Conservation (phyloP, 64 coral and sea anemone species). For the Trachythela sp. region DNA sequence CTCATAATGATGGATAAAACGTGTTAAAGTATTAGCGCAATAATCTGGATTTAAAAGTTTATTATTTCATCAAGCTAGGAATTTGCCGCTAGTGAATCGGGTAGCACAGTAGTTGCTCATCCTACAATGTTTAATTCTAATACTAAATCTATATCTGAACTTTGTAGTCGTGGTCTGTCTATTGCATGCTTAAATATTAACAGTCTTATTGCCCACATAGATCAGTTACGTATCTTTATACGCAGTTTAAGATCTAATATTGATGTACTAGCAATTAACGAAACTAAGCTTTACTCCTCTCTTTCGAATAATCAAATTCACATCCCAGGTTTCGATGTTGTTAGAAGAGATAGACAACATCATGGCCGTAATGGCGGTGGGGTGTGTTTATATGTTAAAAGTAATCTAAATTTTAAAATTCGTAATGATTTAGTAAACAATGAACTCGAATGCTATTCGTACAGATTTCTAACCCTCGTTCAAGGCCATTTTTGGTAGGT, state of each 20-base stretch:
- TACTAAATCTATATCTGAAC: background rate
- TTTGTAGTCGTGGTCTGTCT: background rate
- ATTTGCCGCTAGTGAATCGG: too few species aligned
- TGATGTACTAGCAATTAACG: background rate
- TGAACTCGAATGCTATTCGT: background rate
- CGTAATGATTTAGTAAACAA: background rate
- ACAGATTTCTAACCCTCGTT: background rate
- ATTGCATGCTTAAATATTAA: constrained; percentile 3
- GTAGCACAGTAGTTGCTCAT: too few species aligned
- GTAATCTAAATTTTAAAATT: background rate
- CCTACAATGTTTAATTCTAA: background rate
- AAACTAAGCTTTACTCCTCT: background rate
- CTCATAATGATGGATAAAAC: too few species aligned
- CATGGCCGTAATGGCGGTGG: background rate
- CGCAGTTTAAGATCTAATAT: background rate
- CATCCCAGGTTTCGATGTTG: background rate
- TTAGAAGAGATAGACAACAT: background rate
- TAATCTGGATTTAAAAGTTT: too few species aligned
- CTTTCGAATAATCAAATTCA: background rate
- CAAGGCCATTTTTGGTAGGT: background rate
- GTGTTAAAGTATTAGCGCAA: too few species aligned
- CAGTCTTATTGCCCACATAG: background rate
- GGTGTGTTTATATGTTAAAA: background rate
- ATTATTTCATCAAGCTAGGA: too few species aligned
- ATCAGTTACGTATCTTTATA: background rate